These are phyloP conservation scores for Oncopodura yosiiana DNA, from an alignment of 1,140 invertebrate species.

Conservation along the genomic window DNA sequence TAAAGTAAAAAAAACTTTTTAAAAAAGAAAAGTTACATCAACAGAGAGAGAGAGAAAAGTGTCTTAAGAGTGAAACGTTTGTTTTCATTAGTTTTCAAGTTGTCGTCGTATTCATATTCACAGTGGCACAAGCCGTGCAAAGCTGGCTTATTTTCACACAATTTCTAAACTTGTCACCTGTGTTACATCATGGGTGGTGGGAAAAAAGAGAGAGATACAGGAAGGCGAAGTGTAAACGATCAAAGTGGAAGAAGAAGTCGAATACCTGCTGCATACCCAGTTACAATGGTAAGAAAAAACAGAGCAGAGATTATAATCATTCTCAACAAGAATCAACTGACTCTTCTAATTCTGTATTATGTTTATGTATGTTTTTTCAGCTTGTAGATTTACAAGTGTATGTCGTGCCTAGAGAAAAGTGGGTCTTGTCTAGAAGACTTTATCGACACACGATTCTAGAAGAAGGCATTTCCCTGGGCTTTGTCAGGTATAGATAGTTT, in stretches of 20 bases:
- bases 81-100: too few relatives aligned
- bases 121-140: too few relatives aligned
- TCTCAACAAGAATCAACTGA: neutral
- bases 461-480: constrained; percentile 35
- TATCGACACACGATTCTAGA: constrained; percentile 35
- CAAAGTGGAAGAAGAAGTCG: constrained; percentile 29
- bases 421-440: constrained; percentile 33
- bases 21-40: too few relatives aligned
- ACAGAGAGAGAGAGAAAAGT: too few relatives aligned
- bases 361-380: constrained; percentile 21
- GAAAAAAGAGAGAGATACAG: constrained; percentile 30
- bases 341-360: neutral
- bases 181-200: constrained; percentile 30
- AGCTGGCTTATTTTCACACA: too few relatives aligned
- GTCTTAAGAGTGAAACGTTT: too few relatives aligned
- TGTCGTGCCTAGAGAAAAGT: constrained; percentile 35
- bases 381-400: constrained; percentile 36
- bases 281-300: constrained; percentile 31
- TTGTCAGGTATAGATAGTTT: constrained; percentile 33
- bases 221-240: constrained; percentile 33
- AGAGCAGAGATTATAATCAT: neutral
- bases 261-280: constrained; percentile 31
- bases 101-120: too few relatives aligned
- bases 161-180: too few relatives aligned
- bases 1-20: too few relatives aligned